Percentiles rank a stretch among this genome's conserved stretches.
Conservation (phyloP, 1,140 invertebrate species). For the Cherax destructor region DNA sequence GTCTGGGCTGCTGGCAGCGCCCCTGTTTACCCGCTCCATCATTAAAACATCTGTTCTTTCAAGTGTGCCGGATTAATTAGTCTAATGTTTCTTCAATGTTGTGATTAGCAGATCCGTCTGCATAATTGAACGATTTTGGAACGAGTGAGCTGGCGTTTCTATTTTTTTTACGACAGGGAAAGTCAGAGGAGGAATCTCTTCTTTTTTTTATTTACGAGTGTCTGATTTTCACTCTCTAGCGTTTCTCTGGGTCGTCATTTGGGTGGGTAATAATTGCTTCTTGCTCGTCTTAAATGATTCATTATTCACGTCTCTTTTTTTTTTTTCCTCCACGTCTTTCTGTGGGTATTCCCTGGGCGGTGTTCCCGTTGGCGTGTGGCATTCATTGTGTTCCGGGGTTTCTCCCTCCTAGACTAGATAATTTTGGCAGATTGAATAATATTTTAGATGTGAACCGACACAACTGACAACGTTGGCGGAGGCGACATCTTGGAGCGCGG, state of each 20-base stretch:
- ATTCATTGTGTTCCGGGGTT: slow-evolving; percentile 20
- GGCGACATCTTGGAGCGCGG: slow-evolving; percentile 42
- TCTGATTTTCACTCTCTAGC: slow-evolving; percentile 3
- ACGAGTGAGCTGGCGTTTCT: slow-evolving; percentile 8
- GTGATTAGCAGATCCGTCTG: slow-evolving; percentile 34
- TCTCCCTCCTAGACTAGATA: slow-evolving; percentile 34
- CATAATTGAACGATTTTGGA: slow-evolving; percentile 33
- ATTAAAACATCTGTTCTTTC: slow-evolving; percentile 54
- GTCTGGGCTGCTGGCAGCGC: neutral
- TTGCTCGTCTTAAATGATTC: neutral
- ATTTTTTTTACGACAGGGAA: neutral
- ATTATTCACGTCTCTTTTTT: neutral
- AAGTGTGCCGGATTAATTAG: slow-evolving; percentile 46
- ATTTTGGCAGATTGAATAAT: slow-evolving; percentile 53
- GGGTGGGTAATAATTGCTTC: neutral
- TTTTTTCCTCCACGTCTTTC: neutral
- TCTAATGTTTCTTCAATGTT: slow-evolving; percentile 48
- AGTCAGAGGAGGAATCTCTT: slow-evolving; percentile 9
- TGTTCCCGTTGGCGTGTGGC: neutral
- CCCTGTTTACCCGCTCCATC: slow-evolving; percentile 26
- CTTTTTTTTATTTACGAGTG: neutral
- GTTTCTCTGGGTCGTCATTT: neutral
- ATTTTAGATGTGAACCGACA: slow-evolving; percentile 51
- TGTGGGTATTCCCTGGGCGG: neutral
- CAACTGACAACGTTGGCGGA: slow-evolving; percentile 13